phyloP scores from a whole-genome alignment of 2,797 vertebrate genomes.

The Enteromius paludinosus region DNA sequence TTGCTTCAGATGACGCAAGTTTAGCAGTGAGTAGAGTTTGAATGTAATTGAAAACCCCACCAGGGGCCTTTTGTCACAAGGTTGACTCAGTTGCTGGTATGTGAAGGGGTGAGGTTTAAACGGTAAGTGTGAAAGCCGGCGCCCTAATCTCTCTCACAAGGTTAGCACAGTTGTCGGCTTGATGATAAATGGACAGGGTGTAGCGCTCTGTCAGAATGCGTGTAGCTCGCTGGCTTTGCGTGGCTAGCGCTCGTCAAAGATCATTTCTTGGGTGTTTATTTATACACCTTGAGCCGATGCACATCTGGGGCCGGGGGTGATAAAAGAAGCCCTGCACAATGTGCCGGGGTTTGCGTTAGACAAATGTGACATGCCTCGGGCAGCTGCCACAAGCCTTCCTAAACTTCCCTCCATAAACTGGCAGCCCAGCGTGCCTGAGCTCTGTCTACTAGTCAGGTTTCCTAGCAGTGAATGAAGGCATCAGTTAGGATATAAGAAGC shows the following conservation, averaged over 20 bases:
- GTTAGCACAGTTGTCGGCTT: constrained; percentile 67
- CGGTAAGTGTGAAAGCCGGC: constrained; percentile 69
- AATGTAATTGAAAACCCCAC: constrained; percentile 62
- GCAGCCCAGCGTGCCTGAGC: constrained; percentile 38
- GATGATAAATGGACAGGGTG: constrained; percentile 64
- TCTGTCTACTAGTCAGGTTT: constrained; percentile 39
- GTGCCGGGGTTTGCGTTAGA: constrained; percentile 49
- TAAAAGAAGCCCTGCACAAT: constrained; percentile 46
- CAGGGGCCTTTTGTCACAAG: constrained; percentile 64
- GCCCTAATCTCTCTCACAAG: constrained; percentile 47
- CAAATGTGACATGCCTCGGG: constrained; percentile 51
- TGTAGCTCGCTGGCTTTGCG: constrained; percentile 54
- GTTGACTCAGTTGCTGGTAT: constrained; percentile 61
- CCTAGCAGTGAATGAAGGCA: constrained; percentile 52
- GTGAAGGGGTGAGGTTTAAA: constrained; percentile 59
- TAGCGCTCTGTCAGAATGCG: constrained; percentile 55
- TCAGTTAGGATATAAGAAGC: constrained; percentile 48
- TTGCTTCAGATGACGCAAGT: constrained; percentile 13
- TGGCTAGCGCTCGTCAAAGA: constrained; percentile 60
- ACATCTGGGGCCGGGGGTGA: constrained; percentile 68
- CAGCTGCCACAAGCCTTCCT: constrained; percentile 23
- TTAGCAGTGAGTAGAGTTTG: constrained; percentile 23
- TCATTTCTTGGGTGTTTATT: constrained; percentile 71
- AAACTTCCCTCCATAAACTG: constrained; percentile 49
- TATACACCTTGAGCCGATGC: constrained; percentile 61